These are phyloP conservation scores for Sylvia atricapilla DNA, from an alignment of 2,113 vertebrate species.

Conservation along the genomic window DNA sequence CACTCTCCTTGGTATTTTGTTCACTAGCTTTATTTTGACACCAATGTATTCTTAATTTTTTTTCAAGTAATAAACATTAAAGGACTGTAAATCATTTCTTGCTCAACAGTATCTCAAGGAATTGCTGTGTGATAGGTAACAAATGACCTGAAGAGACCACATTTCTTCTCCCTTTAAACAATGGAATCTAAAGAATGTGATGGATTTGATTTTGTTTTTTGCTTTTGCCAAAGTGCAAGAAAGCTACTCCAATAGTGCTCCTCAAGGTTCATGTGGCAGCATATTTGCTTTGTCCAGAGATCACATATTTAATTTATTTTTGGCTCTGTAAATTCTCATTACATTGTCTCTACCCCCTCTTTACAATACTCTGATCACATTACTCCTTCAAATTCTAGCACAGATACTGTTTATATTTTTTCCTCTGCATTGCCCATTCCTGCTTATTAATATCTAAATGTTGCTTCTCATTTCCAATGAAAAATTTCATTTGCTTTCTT, in stretches of 20 bases:
- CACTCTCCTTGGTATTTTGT: neutral
- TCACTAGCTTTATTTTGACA: neutral
- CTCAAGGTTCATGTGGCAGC: neutral
- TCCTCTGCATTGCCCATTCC: neutral
- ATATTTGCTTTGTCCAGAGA: neutral
- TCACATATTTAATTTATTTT: neutral
- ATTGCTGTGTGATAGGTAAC: neutral
- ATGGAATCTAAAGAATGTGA: neutral
- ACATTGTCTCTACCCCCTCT: neutral
- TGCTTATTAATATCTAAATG: neutral
- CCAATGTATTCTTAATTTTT: neutral
- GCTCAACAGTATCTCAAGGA: neutral
- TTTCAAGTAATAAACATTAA: neutral
- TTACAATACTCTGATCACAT: neutral
- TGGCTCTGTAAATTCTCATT: neutral
- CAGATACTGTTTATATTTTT: neutral
- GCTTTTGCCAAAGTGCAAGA: neutral
- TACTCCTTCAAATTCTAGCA: neutral
- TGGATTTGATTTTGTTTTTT: neutral
- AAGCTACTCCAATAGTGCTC: neutral
- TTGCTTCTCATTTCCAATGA: neutral
- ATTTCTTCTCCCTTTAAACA: neutral
- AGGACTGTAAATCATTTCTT: neutral
- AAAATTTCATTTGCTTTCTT: neutral
- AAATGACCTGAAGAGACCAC: neutral